phyloP scores from a whole-genome alignment of 1,140 invertebrate genomes.

The Dryas iulia region DNA sequence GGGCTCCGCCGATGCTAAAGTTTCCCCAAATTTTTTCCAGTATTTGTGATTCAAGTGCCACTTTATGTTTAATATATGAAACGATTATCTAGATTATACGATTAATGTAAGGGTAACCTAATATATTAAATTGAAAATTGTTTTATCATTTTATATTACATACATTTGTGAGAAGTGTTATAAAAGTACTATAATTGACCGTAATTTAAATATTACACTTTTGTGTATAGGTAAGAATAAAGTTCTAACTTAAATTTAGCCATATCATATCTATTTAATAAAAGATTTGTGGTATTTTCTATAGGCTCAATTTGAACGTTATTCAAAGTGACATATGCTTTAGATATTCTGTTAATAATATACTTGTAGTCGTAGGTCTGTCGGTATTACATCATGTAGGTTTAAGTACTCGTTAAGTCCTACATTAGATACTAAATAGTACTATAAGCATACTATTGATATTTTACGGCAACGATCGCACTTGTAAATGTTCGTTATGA shows the following conservation, averaged over 20 bases:
- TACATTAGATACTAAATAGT: slow-evolving; percentile 50
- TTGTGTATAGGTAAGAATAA: slow-evolving; percentile 80
- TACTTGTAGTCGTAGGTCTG: slow-evolving; percentile 74
- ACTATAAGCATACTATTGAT: slow-evolving; percentile 72
- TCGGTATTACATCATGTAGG: slow-evolving; percentile 76
- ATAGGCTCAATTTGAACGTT: slow-evolving; percentile 81
- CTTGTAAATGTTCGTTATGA: slow-evolving; percentile 76
- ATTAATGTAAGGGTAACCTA: slow-evolving; percentile 81
- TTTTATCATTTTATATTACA: slow-evolving; percentile 82
- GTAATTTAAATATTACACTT: slow-evolving; percentile 80
- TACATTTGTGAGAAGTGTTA: slow-evolving; percentile 80
- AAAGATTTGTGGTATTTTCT: slow-evolving; percentile 81
- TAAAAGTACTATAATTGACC: slow-evolving; percentile 77
- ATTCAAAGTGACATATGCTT: slow-evolving; percentile 80
- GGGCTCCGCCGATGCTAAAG: slow-evolving; percentile 55
- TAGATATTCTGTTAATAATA: slow-evolving; percentile 80
- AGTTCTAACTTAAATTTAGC: slow-evolving; percentile 82
- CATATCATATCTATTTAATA: slow-evolving; percentile 81
- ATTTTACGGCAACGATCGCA: slow-evolving; percentile 76
- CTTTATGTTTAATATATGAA: slow-evolving; percentile 82
- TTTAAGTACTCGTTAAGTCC: slow-evolving; percentile 68
- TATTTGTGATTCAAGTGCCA: slow-evolving; percentile 83
- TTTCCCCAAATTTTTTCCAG: slow-evolving; percentile 82
- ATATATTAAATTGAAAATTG: slow-evolving; percentile 81
- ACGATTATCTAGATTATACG: slow-evolving; percentile 82